These are phyloP conservation scores for Chelmon rostratus DNA, from an alignment of 2,797 vertebrate genomes.

Conservation along the genomic window DNA sequence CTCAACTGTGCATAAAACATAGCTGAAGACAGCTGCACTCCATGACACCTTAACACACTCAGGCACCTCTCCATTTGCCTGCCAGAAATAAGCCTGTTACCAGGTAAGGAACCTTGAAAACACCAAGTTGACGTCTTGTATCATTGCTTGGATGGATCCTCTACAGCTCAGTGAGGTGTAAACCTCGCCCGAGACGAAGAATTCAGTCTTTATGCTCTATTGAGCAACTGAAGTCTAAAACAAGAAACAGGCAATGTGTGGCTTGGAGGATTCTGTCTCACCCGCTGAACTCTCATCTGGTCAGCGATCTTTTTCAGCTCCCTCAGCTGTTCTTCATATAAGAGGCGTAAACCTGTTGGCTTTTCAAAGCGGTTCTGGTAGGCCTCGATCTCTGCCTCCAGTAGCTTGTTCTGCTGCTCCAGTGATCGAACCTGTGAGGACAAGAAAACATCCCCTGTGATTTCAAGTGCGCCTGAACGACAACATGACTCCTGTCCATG, in stretches of 20 bases:
- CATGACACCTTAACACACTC: constrained; percentile 59
- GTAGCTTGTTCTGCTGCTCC: constrained; percentile 80
- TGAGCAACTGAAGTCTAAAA: constrained; percentile 44
- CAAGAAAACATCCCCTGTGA: constrained; percentile 22
- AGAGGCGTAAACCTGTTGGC: constrained; percentile 74
- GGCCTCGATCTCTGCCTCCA: constrained; percentile 78
- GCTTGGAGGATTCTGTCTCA: constrained; percentile 54
- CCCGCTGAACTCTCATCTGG: constrained; percentile 82
- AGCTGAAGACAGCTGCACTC: constrained; percentile 70
- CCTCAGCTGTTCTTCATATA: constrained; percentile 83
- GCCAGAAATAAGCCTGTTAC: constrained; percentile 73
- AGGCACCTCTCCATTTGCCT: constrained; percentile 72
- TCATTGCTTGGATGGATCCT: constrained; percentile 55
- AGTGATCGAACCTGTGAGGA: constrained; percentile 82
- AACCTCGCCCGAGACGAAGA: constrained; percentile 53
- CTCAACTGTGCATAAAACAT: constrained; percentile 67
- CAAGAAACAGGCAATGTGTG: constrained; percentile 2
- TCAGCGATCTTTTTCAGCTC: constrained; percentile 82
- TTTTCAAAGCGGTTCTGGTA: constrained; percentile 77
- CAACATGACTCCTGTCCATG: constrained; percentile 21
- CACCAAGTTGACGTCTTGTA: constrained; percentile 80
- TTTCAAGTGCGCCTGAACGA: background rate
- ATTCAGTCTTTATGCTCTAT: constrained; percentile 37
- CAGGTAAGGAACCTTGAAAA: constrained; percentile 80
- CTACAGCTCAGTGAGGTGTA: constrained; percentile 62